A percentile compares a stretch with the other conserved stretches of the same genome.
Evolutionary conservation across 2,113 vertebrate species (phyloP).

Genomic region (Antennarius striatus): DNA sequence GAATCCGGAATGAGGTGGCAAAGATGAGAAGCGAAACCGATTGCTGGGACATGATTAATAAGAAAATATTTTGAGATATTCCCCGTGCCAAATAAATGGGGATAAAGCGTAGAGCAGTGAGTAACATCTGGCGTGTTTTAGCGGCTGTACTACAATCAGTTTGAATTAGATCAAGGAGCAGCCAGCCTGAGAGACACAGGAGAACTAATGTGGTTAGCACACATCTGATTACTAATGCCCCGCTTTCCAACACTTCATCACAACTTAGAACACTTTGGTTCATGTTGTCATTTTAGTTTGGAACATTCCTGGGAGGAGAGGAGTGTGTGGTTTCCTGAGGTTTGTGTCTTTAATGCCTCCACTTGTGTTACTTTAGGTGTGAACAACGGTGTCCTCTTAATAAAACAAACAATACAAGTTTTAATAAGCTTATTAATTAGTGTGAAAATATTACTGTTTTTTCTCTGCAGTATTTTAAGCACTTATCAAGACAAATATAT

Average conservation of each 20-base stretch:
- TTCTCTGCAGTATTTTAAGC: slow-evolving; percentile 36
- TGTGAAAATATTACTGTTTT: slow-evolving; percentile 22
- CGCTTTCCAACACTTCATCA: slow-evolving; percentile 62
- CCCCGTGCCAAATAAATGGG: slow-evolving; percentile 70
- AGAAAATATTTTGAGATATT: slow-evolving; percentile 71
- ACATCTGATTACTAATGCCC: slow-evolving; percentile 63
- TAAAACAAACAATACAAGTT: slow-evolving; percentile 27
- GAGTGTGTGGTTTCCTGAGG: not conserved
- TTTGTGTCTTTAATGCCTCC: too few relatives aligned
- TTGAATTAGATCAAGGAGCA: slow-evolving; percentile 72
- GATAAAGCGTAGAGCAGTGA: slow-evolving; percentile 66
- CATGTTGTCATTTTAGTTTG: slow-evolving; percentile 39
- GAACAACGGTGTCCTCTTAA: slow-evolving; percentile 27
- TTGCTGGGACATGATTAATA: slow-evolving; percentile 75
- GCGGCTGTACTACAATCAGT: slow-evolving; percentile 67
- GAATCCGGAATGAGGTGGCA: slow-evolving; percentile 59
- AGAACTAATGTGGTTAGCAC: slow-evolving; percentile 72
- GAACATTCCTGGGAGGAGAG: slow-evolving; percentile 11
- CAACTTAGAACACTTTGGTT: slow-evolving; percentile 53
- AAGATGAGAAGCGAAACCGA: slow-evolving; percentile 67
- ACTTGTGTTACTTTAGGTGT: not conserved
- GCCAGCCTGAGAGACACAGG: slow-evolving; percentile 56
- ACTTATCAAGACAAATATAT: slow-evolving; percentile 26
- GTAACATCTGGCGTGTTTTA: slow-evolving; percentile 73
- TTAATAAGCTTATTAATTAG: slow-evolving; percentile 51